Evolutionary conservation across 2,888 invertebrate species (phyloP), one percentile per base, ranked within the genome.

Genomic region (Petrophora chlorosata): DNA sequence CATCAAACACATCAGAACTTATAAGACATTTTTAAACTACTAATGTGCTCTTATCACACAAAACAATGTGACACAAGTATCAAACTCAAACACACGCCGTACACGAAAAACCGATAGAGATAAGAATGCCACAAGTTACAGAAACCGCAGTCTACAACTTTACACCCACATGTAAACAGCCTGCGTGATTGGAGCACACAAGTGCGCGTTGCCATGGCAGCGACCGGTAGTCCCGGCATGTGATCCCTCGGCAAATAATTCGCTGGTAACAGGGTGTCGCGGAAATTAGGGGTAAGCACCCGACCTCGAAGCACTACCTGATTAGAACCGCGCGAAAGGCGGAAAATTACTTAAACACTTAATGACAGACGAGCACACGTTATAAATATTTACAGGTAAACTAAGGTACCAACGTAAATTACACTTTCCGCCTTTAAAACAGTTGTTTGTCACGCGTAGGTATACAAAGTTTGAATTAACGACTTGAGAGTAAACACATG

Each of bases 341-440:
- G 78, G 81, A 79, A 84, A 86, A 87, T 86, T 79, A 78, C 80
- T 76, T 78, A 82, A 79, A 79, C 76, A 78, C 81, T 79, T 73
- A 38, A 80, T 75, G 79, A 76, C 74, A 61, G 57, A 66, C 38
- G 35, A 34, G 65, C 57, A 48, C 62, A 29, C 28, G 59, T 61
- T 23, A 73, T 79, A 78, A 80, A 79, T 80, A 79, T 81, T 78
- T 81, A 74, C 67, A 23, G n/a, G n/a, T n/a, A n/a, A n/a, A n/a
- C 9, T 10, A 12, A 10, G 10, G 5, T 25, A 15, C 29, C 9
- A 16, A 26, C 33, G 10, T 41, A 36, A 61, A 65, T 35, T 25
- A 40, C 43, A 28, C 38, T 12, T 33, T 50, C 62, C 53, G 59
- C 54, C 62, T 65, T 65, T 79, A 76, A 79, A 79, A 66, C 67